A percentile compares a stretch with the other conserved stretches of the same genome.
Evolutionary conservation across 2,797 vertebrate species (phyloP).

Genomic region (Malurus leucopterus): DNA sequence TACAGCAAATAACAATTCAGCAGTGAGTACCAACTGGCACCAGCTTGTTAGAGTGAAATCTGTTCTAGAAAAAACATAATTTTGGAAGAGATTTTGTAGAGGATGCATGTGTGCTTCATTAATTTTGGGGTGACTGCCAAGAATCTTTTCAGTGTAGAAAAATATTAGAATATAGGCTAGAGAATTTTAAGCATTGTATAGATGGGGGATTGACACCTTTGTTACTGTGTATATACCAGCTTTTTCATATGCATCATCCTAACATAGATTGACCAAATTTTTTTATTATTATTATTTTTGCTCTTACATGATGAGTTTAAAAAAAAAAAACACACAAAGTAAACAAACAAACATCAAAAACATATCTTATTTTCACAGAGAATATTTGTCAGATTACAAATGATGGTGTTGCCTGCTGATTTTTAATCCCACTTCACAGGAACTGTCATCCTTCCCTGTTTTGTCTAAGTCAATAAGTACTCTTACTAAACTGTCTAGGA

Average conservation of each 20-base stretch:
- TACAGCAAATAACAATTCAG: background rate
- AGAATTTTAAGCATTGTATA: background rate
- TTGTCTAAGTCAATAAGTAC: background rate
- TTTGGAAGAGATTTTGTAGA: background rate
- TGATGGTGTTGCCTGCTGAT: background rate
- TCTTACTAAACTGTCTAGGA: background rate
- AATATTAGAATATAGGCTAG: background rate
- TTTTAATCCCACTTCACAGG: background rate
- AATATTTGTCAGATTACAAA: background rate
- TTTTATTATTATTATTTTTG: background rate
- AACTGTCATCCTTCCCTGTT: background rate
- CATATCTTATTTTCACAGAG: background rate
- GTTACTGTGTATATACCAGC: background rate
- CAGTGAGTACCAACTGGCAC: background rate
- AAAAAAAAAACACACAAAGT: background rate
- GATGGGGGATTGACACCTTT: background rate
- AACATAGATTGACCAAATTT: background rate
- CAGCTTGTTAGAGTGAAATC: background rate
- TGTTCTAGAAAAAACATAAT: background rate
- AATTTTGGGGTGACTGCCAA: background rate
- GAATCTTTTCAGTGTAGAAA: background rate
- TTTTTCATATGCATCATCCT: background rate
- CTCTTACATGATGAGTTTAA: background rate
- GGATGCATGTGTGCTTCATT: background rate
- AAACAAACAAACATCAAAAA: background rate